Percentiles rank a stretch among this genome's conserved stretches.
phyloP scores from a whole-genome alignment of 2,888 invertebrate genomes.

The Phorcus lineatus region DNA sequence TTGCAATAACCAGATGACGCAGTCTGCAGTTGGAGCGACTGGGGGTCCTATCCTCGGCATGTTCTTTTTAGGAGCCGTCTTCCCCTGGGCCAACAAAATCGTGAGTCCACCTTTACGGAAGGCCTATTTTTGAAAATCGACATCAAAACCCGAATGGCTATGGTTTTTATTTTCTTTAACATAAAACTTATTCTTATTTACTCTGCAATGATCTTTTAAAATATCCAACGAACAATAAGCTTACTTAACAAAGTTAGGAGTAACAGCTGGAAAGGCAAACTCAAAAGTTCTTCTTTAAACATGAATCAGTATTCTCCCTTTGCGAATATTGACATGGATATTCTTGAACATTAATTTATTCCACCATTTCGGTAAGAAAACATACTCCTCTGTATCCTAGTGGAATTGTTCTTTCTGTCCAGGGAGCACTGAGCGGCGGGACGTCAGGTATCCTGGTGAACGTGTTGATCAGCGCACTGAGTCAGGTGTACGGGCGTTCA shows the following conservation, averaged over 20 bases:
- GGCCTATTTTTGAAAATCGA: background rate
- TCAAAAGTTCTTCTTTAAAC: background rate
- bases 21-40: constrained; percentile 38
- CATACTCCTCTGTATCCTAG: too few relatives aligned
- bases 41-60: constrained; percentile 46
- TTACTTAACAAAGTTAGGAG: too few relatives aligned
- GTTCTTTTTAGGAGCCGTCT: constrained; percentile 45
- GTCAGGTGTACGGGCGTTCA: constrained; percentile 37
- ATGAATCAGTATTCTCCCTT: background rate
- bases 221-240: too few relatives aligned
- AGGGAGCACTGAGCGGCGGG: constrained; percentile 47
- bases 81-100: constrained; percentile 37
- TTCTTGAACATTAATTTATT: too few relatives aligned
- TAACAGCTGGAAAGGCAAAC: too few relatives aligned
- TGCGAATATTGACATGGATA: too few relatives aligned
- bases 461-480: constrained; percentile 42
- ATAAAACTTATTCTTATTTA: too few relatives aligned
- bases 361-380: background rate
- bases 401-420: background rate
- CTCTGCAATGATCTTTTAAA: too few relatives aligned
- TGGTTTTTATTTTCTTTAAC: background rate
- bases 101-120: background rate
- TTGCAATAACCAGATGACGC: constrained; percentile 35
- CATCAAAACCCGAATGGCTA: background rate
- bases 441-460: constrained; percentile 39